Base-by-base conservation (phyloP, 2,113 vertebrate genomes). In the Poeciliopsis prolifica region DNA sequence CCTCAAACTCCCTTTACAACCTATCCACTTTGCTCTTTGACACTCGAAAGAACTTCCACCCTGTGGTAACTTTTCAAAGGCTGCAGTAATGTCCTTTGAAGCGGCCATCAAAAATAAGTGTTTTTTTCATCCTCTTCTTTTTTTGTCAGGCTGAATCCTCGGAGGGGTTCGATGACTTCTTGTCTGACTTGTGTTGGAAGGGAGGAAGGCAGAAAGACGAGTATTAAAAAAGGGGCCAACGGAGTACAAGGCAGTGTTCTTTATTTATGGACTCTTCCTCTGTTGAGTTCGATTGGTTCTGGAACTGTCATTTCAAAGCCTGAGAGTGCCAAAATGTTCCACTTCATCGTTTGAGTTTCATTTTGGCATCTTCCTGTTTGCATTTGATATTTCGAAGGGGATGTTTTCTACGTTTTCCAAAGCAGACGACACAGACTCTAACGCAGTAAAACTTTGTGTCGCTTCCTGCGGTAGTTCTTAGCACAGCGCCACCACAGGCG, bases 31-130 rank as follows among this genome's bases (percentile, higher is more conserved):
- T 68, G 77, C 74, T 84, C 84, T 75, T 61, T 40, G 73, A 79
- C 83, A 74, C 71, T 79, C 30, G 22, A 76, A 77, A 83, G 77
- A 87, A 86, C 83, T 88, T 87, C 80, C 75, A 75, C 66, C 82
- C 75, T 82, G 77, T 83, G 80, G 85, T 90, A 87, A 90, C 91
- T 90, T 91, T 92, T 92, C 88, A 92, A 90, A 92, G 87, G 68
- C 66, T 0, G 61, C 58, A 79, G 84, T 91, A 88, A 89, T 90
- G 68, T 84, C 72, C 86, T 93, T 92, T 93, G 92, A 92, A 92
- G 90, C 83, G 75, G 80, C 82, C 88, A 87, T 93, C 86, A 90
- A 90, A 92, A 88, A 87, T 86, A 85, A 83, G 76, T 88, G 72
- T 85, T 77, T 78, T 81, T 85, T 65, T 85, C 65, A 69, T 78